A percentile compares a stretch with the other conserved stretches of the same genome.
These are phyloP conservation scores for Agrilus biguttatus DNA, from an alignment of 2,888 invertebrate genomes.

Conservation along the genomic window DNA sequence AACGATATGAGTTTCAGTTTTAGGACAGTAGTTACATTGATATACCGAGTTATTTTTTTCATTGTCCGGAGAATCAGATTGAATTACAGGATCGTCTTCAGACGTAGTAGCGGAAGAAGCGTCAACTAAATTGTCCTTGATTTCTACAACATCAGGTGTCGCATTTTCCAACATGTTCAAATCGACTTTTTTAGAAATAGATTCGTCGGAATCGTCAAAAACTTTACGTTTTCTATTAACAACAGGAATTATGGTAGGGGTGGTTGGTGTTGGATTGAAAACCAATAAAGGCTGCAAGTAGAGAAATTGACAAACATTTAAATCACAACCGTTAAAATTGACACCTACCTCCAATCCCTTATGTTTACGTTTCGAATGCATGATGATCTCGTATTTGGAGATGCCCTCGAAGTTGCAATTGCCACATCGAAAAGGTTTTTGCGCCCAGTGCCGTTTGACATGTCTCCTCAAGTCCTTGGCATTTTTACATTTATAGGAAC, in stretches of 20 bases:
- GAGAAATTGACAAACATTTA: too few relatives aligned
- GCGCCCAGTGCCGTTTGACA: constrained; percentile 32
- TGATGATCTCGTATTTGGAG: constrained; percentile 3
- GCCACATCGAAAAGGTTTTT: constrained; percentile 32
- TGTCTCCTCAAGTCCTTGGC: constrained; percentile 27
- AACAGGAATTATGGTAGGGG: constrained; percentile 5
- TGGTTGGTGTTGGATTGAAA: constrained; percentile 2
- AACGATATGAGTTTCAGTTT: constrained; percentile 9
- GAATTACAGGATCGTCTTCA: background rate
- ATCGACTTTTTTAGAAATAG: too few relatives aligned
- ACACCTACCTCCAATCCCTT: constrained; percentile 1
- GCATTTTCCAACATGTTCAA: too few relatives aligned
- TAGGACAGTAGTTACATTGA: constrained; percentile 15
- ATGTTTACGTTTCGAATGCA: constrained; percentile 6
- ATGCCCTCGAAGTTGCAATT: constrained; percentile 26
- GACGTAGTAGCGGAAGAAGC: background rate
- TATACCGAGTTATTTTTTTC: constrained; percentile 4
- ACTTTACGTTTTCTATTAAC: constrained; percentile 3
- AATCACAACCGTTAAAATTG: too few relatives aligned
- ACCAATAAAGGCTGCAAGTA: background rate
- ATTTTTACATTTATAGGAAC: constrained; percentile 13
- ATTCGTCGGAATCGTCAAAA: background rate
- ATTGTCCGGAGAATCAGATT: background rate
- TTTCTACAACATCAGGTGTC: too few relatives aligned
- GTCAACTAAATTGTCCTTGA: too few relatives aligned